Base-by-base conservation (phyloP, 2,797 vertebrate genomes). In the Spondyliosoma cantharus region DNA sequence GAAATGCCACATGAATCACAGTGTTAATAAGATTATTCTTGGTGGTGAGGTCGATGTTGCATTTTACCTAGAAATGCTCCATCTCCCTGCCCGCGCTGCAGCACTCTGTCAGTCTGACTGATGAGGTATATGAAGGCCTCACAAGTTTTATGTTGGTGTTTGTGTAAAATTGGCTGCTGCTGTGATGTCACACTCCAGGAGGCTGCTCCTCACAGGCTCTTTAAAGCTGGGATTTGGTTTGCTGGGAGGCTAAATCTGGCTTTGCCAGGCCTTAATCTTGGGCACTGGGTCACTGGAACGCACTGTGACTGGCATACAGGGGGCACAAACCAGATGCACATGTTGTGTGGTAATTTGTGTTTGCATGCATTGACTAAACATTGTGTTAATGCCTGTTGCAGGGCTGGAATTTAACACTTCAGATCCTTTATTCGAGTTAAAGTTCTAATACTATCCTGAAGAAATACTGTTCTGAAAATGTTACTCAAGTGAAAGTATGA, bases 191-290 rank as follows among this genome's bases (percentile, higher is more conserved):
- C 45, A 70, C 60, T 58, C 37, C 49, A 77, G 56, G 11, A 81
- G 59, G 32, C 16, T 54, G 62, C 73, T 74, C 81, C 70, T 72
- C 53, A 24, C 9, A 67, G 76, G 50, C 74, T 80, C 79, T 87
- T 86, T 59, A 80, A 78, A 89, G 56, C 78, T 83, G 80, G 78
- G 84, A 90, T 90, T 84, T 86, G 78, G 76, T 87, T 70, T 84
- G 67, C 13, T 32, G 53, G 77, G 72, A 77, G 65, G 63, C n/a
- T 89, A 88, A 92, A 87, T 85, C 87, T 80, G 82, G 77, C 76
- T 90, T 88, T 88, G 57, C 68, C 59, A 62, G 81, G 70, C 64
- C 64, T 86, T 91, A 90, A 88, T 89, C 90, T 81, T 78, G 79
- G 83, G 57, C 82, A 83, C 61, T 82, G 71, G 86, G 87, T 90